Percentiles rank a stretch among this genome's conserved stretches.
phyloP scores from a whole-genome alignment of 2,113 vertebrate genomes.

The Malaclemys terrapin region DNA sequence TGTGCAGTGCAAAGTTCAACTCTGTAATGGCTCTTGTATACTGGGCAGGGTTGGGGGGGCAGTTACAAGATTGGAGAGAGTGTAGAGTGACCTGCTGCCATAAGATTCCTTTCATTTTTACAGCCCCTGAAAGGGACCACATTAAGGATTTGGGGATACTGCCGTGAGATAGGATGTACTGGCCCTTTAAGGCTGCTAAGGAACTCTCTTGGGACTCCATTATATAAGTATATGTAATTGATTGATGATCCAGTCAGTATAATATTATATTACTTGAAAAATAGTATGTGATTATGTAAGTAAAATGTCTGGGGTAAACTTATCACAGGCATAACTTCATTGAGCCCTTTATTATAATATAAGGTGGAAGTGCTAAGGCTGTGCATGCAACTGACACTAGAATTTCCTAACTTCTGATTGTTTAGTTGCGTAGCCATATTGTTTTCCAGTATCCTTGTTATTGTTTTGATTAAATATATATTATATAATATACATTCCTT shows the following conservation, averaged over 20 bases:
- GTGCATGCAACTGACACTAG: background rate
- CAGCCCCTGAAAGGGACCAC: background rate
- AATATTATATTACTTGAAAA: background rate
- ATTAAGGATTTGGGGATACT: background rate
- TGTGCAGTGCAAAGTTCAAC: background rate
- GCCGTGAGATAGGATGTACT: background rate
- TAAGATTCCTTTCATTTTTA: background rate
- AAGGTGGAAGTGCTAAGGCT: background rate
- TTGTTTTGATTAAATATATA: background rate
- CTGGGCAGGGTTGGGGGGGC: background rate
- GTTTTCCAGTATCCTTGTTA: background rate
- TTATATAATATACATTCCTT: accelerated
- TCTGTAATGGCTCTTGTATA: accelerated
- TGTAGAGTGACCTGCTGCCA: accelerated
- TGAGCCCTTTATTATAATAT: background rate
- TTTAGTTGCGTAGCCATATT: background rate
- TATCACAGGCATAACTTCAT: background rate
- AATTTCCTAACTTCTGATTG: background rate
- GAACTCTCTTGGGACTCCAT: background rate
- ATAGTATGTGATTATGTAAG: background rate
- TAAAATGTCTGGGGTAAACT: background rate
- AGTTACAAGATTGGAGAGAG: background rate
- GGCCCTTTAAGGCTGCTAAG: background rate
- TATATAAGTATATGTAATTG: background rate
- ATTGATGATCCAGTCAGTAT: background rate